Evolutionary conservation across 2,113 vertebrate genomes (phyloP), one percentile per base, ranked within the genome.

Genomic region (Halcyon senegalensis): DNA sequence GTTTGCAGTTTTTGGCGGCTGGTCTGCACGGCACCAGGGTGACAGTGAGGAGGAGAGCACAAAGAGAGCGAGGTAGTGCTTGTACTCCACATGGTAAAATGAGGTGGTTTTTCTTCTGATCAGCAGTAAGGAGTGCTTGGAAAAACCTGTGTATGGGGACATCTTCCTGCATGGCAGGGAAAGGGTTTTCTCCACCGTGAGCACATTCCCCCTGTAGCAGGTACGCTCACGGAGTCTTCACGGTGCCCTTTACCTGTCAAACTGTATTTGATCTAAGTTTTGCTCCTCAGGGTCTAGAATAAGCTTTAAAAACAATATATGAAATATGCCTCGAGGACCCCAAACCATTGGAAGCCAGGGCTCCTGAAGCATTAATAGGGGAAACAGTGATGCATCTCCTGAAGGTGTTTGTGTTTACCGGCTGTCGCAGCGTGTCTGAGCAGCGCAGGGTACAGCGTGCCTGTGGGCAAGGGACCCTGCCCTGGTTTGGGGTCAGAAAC

Each of bases 231-330:
- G 20, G 53, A 80, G 88, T 37, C 91, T 93, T 8, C 87, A 3
- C 88, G 0, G 21, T 96, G 94, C 81, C 95, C 92, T 98, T 97
- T 96, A 96, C 96, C 86, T 97, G 96, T 97, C 83, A 97, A 46
- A 66, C 50, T 46, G 30, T 25, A 96, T 98, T 94, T 94, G 76
- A 93, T 96, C 97, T 48, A 39, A 89, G 58, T 50, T 94, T 70
- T 80, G 72, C 56, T 96, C 84, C 86, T 67, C 63, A 4, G 78
- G 93, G n/a, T 37, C 89, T 21, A 15, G 12, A 89, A 56, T 81
- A 82, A 94, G 81, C 88, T 95, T 95, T 93, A 91, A 90, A 85
- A 95, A 89, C 73, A 91, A 63, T 64, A 17, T 24, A 78, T 67
- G 80, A 83, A 95, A 75, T 62, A 64, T 51, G 95, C 93, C 89